phyloP scores from a whole-genome alignment of 2,888 invertebrate species.

The Cryptocephalus moraei region DNA sequence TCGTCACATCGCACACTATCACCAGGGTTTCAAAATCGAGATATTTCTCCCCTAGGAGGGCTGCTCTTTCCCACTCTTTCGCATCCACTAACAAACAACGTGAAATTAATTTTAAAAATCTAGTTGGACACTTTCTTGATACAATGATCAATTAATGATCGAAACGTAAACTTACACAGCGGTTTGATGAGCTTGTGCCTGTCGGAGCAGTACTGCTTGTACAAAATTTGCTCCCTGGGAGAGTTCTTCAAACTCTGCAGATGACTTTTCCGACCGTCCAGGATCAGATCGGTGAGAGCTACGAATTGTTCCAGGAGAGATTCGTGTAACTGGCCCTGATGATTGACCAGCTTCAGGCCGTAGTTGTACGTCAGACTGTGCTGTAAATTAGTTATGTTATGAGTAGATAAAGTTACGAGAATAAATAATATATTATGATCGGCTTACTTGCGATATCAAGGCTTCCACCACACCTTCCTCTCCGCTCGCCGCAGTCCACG shows the following conservation, averaged over 20 bases:
- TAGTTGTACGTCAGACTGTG: slow-evolving; percentile 38
- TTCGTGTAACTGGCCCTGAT: slow-evolving; percentile 47
- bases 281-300: slow-evolving; percentile 57
- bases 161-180: slow-evolving; percentile 43
- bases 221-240: slow-evolving; percentile 43
- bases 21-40: slow-evolving; percentile 75
- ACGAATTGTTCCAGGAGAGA: slow-evolving; percentile 59
- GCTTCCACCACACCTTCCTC: slow-evolving; percentile 41
- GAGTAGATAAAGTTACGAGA: too few relatives aligned
- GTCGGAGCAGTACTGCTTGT: slow-evolving; percentile 58
- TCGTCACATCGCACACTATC: slow-evolving; percentile 65
- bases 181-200: slow-evolving; percentile 56
- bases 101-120: too few relatives aligned
- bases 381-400: slow-evolving; percentile 22
- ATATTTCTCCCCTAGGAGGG: slow-evolving; percentile 82
- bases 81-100: slow-evolving; percentile 58
- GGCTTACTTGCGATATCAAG: slow-evolving; percentile 37
- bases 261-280: slow-evolving; percentile 63
- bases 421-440: background rate
- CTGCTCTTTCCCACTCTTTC: slow-evolving; percentile 69
- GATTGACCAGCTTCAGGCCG: slow-evolving; percentile 47
- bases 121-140: too few relatives aligned
- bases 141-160: background rate
- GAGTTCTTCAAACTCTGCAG: slow-evolving; percentile 53
- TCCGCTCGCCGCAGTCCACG: slow-evolving; percentile 64